Conservation (phyloP, 2,888 invertebrate genomes). For the Epirrhoe alternata region DNA sequence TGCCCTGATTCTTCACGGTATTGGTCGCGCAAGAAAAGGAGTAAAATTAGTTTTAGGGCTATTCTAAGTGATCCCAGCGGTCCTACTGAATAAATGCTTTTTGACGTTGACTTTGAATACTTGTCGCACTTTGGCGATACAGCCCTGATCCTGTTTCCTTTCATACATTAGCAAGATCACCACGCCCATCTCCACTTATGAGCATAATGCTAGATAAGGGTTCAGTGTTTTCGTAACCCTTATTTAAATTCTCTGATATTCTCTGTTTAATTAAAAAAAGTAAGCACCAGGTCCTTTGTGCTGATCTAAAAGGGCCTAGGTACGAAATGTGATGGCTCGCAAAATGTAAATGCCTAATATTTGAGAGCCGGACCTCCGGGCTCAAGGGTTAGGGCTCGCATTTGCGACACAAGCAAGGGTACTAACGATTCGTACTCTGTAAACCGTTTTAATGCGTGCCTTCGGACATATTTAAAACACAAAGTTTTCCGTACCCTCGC, state of each 20-base stretch:
- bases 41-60: too few species aligned
- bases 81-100: too few species aligned
- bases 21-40: too few species aligned
- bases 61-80: too few species aligned
- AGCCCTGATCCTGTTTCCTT: not conserved
- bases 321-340: conserved; percentile 24
- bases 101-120: too few species aligned
- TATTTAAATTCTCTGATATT: not conserved
- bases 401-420: conserved; percentile 46
- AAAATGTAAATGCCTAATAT: conserved; percentile 37
- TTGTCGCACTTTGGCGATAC: too few species aligned
- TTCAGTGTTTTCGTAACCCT: not conserved
- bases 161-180: not conserved
- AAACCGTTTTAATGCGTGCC: conserved; percentile 80
- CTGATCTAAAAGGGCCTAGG: conserved; percentile 15
- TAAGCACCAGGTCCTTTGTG: conserved; percentile 3
- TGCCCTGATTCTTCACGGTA: too few species aligned
- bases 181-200: not conserved
- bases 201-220: not conserved
- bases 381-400: conserved; percentile 37
- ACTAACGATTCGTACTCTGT: conserved; percentile 79
- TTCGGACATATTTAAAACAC: conserved; percentile 84
- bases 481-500: conserved; percentile 73
- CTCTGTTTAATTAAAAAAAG: conserved; percentile 1
- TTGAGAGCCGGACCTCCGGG: conserved; percentile 24